phyloP scores from a whole-genome alignment of 2,888 invertebrate species.

The Trichogramma evanescens region DNA sequence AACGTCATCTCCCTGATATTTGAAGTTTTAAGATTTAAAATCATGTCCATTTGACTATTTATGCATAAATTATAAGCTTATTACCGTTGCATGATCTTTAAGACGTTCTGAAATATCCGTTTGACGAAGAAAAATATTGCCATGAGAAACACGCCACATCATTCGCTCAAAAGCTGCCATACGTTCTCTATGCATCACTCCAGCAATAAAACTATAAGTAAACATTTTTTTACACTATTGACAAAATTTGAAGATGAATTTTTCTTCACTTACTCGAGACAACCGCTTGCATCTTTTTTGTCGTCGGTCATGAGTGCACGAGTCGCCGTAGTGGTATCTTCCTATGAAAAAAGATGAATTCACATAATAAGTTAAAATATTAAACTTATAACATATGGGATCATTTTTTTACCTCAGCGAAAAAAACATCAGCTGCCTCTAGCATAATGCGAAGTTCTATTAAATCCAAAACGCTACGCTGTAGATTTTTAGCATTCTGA shows the following conservation, averaged over 20 bases:
- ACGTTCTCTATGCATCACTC: conserved; percentile 89
- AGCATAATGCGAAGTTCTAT: conserved; percentile 86
- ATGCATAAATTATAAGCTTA: background rate
- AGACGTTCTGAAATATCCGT: conserved; percentile 89
- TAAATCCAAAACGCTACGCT: conserved; percentile 84
- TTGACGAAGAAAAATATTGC: conserved; percentile 92
- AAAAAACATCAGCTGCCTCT: conserved; percentile 85
- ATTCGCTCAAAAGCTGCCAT: conserved; percentile 95
- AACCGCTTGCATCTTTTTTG: conserved; percentile 33
- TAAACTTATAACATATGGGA: conserved; percentile 15
- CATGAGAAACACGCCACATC: conserved; percentile 96
- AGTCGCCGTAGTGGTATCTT: conserved; percentile 57
- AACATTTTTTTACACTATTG: background rate
- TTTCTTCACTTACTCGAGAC: conserved; percentile 44
- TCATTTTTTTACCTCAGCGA: conserved; percentile 58
- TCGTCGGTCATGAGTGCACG: conserved; percentile 55
- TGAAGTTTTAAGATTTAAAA: background rate
- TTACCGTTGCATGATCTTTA: conserved; percentile 87
- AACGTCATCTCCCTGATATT: conserved; percentile 85
- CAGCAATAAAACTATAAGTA: conserved; percentile 74
- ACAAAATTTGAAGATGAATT: background rate
- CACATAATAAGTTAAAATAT: conserved; percentile 26
- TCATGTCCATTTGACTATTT: background rate
- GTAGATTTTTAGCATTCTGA: conserved; percentile 84
- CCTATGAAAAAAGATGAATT: conserved; percentile 51